These are phyloP conservation scores for Pteruthius melanotis DNA, from an alignment of 2,113 vertebrate genomes.

Conservation along the genomic window DNA sequence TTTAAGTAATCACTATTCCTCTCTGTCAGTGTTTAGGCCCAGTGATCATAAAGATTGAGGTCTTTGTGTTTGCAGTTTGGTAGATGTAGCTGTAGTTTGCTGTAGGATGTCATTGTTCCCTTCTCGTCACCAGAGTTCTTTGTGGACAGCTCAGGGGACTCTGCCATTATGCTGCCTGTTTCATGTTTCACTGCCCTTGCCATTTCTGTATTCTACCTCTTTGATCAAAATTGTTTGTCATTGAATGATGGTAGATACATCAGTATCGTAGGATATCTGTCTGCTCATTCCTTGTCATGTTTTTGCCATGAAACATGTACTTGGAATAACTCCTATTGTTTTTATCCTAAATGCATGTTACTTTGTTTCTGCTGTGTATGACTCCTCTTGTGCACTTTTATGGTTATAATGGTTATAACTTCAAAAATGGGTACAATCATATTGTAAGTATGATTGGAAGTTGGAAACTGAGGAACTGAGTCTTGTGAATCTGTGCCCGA, in stretches of 20 bases:
- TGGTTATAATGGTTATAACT: not conserved
- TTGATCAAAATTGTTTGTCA: not conserved
- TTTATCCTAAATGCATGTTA: not conserved
- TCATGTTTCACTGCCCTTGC: not conserved
- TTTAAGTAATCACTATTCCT: not conserved
- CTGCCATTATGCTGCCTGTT: fast-evolving
- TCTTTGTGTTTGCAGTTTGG: not conserved
- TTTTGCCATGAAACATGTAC: not conserved
- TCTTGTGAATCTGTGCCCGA: not conserved
- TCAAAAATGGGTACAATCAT: not conserved
- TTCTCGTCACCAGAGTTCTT: not conserved
- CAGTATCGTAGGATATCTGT: not conserved
- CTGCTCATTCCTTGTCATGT: not conserved
- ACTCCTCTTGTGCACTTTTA: not conserved
- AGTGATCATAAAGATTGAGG: not conserved
- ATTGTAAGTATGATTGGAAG: not conserved
- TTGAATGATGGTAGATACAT: not conserved
- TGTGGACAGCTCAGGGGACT: not conserved
- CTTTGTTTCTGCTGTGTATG: not conserved
- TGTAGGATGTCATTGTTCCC: not conserved
- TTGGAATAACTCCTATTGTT: not conserved
- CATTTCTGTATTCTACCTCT: not conserved
- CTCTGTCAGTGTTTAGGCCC: not conserved
- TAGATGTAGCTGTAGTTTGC: not conserved
- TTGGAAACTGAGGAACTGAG: not conserved